Conservation (phyloP, 2,113 vertebrate species). For the Nibea albiflora region DNA sequence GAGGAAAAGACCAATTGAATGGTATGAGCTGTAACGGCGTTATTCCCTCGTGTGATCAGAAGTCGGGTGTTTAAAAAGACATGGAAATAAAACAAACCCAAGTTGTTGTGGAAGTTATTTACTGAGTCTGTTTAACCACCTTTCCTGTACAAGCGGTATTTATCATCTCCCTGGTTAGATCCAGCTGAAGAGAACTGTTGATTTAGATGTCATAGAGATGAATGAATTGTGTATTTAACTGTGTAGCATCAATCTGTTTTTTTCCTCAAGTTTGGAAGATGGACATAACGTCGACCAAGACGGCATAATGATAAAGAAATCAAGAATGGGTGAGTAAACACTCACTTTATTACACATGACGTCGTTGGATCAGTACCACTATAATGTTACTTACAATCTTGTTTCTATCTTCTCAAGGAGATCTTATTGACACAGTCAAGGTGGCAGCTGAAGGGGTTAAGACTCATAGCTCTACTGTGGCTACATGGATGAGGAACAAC, state of each 20-base stretch:
- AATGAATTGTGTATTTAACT: not conserved
- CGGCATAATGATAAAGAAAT: conserved; percentile 78
- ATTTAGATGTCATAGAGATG: not conserved
- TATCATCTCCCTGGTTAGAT: not conserved
- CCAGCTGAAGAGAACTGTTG: not conserved
- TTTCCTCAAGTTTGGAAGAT: conserved; percentile 80
- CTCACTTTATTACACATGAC: not conserved
- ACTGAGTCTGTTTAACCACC: not conserved
- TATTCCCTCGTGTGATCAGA: not conserved
- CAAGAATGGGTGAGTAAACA: conserved; percentile 80
- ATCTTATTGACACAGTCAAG: conserved; percentile 82
- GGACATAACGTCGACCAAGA: conserved; percentile 68
- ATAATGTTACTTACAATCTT: not conserved
- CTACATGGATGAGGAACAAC: conserved; percentile 81
- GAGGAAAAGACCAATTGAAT: conserved; percentile 81
- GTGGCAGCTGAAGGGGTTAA: conserved; percentile 83
- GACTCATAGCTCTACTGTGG: conserved; percentile 78
- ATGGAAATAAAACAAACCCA: not conserved
- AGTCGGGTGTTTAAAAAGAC: conserved; percentile 5
- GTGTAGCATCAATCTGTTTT: not conserved
- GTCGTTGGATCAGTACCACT: not conserved
- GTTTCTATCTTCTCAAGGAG: conserved; percentile 62
- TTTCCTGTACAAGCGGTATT: not conserved
- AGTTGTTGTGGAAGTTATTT: not conserved
- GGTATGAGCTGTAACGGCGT: conserved; percentile 63